These are phyloP conservation scores for Nasonovia ribisnigri DNA, from an alignment of 2,888 invertebrate species.

Conservation along the genomic window DNA sequence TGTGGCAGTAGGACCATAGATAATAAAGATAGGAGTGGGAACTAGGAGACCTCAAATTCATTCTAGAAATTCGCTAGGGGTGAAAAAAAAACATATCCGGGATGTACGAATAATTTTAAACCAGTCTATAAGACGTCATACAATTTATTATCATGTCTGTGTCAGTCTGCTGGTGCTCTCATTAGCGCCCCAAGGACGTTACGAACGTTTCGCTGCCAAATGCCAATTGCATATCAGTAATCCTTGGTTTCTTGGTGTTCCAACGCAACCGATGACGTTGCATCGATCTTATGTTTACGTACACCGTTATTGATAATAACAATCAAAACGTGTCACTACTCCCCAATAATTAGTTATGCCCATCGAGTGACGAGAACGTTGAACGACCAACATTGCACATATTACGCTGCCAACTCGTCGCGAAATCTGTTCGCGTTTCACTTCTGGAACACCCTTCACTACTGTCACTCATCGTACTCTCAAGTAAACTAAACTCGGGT, in stretches of 20 bases:
- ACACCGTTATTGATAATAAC: slow-evolving; percentile 52
- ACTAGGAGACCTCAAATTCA: no score
- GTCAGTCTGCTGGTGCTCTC: no score
- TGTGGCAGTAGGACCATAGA: no score
- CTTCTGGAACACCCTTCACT: not conserved
- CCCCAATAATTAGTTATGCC: not conserved
- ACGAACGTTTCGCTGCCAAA: not conserved
- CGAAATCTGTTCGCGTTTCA: not conserved
- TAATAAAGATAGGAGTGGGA: no score
- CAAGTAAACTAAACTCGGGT: not conserved
- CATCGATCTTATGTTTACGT: slow-evolving; percentile 38
- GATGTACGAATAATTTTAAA: no score
- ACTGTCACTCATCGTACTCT: not conserved
- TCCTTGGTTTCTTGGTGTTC: not conserved
- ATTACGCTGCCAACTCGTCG: not conserved
- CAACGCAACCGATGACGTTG: slow-evolving; percentile 58
- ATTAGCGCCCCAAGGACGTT: slow-evolving; percentile 8
- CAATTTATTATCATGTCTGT: no score
- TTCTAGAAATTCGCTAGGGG: no score
- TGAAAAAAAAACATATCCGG: no score
- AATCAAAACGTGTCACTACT: slow-evolving; percentile 59
- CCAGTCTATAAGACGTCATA: no score
- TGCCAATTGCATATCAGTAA: not conserved
- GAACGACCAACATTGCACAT: not conserved
- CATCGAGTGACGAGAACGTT: not conserved